Evolutionary conservation across 2,797 vertebrate genomes (phyloP), one percentile per base, ranked within the genome.

Genomic region (Etheostoma perlongum): DNA sequence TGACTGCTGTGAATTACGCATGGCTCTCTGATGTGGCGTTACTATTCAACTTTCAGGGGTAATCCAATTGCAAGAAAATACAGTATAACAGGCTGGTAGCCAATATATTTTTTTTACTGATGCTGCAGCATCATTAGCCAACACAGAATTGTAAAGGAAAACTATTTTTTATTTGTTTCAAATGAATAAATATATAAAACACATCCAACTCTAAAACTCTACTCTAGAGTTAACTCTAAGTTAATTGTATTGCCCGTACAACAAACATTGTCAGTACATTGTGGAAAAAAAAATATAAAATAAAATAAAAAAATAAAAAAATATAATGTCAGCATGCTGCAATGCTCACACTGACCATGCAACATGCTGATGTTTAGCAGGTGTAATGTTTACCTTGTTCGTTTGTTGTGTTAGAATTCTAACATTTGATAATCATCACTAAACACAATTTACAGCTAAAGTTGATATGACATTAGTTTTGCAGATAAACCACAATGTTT

Each of bases 1-100:
- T 51, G 48, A 52, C 13, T 79, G 48, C 48, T 44, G 54, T 84
- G 60, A 83, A 44, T 76, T 62, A 73, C 12, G 53, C 33, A 16
- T 13, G 30, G 40, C 51, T 62, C 42, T 53, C 59, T 52, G 6
- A 18, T 46, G 23, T 61, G 21, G 12, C 4, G 10, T 63, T 63
- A 13, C 48, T 12, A 33, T 67, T 63, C 11, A 47, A 54, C 16
- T 51, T 76, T 61, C 44, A 36, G 51, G 23, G 12, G 4, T 68
- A 51, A 68, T 85, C 63, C 57, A 57, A 27, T 76, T 68, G 65
- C 48, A 42, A 25, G 27, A 52, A 46, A 59, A 42, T 53, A 27
- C 5, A 48, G 11, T 30, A 36, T 25, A 18, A 54, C 27, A 69
- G 9, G 30, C 55, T 33, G 68, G 14, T 63, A 59, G 54, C 30